Base-by-base conservation (phyloP, 1,140 invertebrate species). In the Agrypnia vestita region DNA sequence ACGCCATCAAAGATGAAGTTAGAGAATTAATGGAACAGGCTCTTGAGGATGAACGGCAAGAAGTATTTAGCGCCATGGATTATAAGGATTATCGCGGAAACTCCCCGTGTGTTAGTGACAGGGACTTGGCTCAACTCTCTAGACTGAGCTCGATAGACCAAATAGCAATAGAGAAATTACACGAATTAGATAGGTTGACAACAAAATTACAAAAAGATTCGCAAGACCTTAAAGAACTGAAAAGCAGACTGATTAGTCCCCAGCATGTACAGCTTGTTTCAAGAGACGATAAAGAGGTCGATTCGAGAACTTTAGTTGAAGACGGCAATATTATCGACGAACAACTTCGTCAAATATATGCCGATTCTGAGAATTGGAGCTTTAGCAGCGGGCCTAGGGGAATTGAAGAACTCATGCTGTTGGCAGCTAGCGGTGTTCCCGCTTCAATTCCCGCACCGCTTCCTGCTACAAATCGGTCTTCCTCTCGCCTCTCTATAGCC, bases 1-100 rank as follows among this genome's bases (percentile, higher is more conserved):
- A 80, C 46, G 80, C 85, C 0, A 84, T 84, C 80, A 84, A 85
- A 83, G 79, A 86, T 74, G 51, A 90, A 85, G 84, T 91, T 86
- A 83, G 91, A 79, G 88, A 91, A 85, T 84, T 89, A 83, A 81
- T 89, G 86, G 83, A 80, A 84, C 86, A 83, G 85, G 84, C 84
- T 85, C 82, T 61, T 87, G 85, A 89, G 85, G 89, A 91, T 67
- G 91, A 92, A 79, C 86, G 88, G 62, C 90, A 92, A 73, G 93
- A 94, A 88, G 91, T 95, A 44, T 96, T 94, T 85, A 95, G 93
- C 85, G 91, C 94, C 7, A 90, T 92, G 71, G 95, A 96, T 87
- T 96, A 96, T 84, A 95, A 95, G 86, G 93, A 94, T 86, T 96
- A 95, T 84, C 88, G 94, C 80, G 94, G 94, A 47, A 92, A 93